Conservation (phyloP, 2,113 vertebrate species). For the Acinonyx jubatus region DNA sequence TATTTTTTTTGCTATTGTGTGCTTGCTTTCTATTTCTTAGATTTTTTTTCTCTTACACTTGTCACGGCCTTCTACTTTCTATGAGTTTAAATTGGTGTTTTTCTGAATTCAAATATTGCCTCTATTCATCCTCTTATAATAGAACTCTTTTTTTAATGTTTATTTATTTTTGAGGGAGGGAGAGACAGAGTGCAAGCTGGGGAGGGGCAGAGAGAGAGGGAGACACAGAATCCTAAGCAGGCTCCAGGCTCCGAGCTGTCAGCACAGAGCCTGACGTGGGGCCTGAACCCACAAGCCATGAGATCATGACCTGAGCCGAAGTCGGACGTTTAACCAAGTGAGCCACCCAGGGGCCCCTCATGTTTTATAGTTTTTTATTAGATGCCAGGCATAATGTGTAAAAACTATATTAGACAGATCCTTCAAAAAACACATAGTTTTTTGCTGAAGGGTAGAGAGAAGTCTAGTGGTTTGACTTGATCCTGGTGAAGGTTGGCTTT, state of each 20-base stretch:
- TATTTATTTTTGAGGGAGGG: no score
- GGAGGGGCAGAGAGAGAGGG: no score
- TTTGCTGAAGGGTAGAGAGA: background rate
- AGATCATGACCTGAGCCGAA: no score
- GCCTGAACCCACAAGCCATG: no score
- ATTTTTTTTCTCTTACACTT: background rate
- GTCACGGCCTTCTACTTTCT: background rate
- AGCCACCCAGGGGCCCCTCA: no score
- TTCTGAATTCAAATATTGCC: background rate
- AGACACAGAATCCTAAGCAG: no score
- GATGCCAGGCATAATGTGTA: background rate
- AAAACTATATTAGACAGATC: background rate
- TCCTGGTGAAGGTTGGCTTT: background rate
- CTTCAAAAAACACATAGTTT: background rate
- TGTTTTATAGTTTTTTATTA: background rate
- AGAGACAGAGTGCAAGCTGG: no score
- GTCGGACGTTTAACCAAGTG: no score
- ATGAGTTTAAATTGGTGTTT: background rate
- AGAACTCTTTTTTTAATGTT: no score
- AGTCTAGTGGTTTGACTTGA: background rate
- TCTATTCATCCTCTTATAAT: background rate
- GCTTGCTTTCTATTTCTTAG: background rate
- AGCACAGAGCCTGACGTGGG: no score
- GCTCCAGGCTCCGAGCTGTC: no score
- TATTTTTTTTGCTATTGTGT: background rate